Base-by-base conservation (phyloP, 2,888 invertebrate species). In the Pilophorus perplexus region DNA sequence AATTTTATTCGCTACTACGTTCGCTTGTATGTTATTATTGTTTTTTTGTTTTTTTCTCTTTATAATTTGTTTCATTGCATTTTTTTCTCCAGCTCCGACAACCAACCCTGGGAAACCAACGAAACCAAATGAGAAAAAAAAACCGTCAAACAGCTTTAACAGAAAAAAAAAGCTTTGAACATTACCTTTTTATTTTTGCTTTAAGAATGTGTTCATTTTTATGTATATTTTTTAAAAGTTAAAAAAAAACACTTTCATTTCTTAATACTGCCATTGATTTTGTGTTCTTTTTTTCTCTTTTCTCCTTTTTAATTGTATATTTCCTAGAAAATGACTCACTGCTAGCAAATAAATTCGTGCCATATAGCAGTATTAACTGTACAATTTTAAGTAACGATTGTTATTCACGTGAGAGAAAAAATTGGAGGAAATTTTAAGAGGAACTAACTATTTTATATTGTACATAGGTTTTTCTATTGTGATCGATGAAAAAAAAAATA, bases 321-420 rank as follows among this genome's bases (percentile, higher is more conserved):
- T n/a, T n/a, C n/a, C n/a, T n/a, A n/a, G n/a, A n/a, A n/a, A n/a
- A n/a, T n/a, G n/a, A n/a, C n/a, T n/a, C n/a, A n/a, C n/a, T n/a
- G 27, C 28, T 12, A 25, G 12, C 20, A 55, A 55, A 55, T 37
- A 37, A 55, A 55, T 37, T 55, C 37, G 55, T 55, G 55, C 55
- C 55, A 55, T 55, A 55, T 55, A 55, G 55, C 55, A 55, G 55
- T 55, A 55, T 55, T 55, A 55, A 55, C 55, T 37, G 55, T 55
- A 22, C n/a, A 55, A 38, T 55, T 55, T n/a, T 38, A 55, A 37
- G 3, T 52, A 52, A 52, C 46, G 28, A 27, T 37, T 12, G 55
- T 37, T 37, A 20, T 38, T n/a, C n/a, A n/a, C n/a, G n/a, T n/a
- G n/a, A 55, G 55, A 33, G 38, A 55, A 10, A 37, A 37, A 37